phyloP scores from a whole-genome alignment of 2,113 vertebrate species.

The Cyanoderma ruficeps region DNA sequence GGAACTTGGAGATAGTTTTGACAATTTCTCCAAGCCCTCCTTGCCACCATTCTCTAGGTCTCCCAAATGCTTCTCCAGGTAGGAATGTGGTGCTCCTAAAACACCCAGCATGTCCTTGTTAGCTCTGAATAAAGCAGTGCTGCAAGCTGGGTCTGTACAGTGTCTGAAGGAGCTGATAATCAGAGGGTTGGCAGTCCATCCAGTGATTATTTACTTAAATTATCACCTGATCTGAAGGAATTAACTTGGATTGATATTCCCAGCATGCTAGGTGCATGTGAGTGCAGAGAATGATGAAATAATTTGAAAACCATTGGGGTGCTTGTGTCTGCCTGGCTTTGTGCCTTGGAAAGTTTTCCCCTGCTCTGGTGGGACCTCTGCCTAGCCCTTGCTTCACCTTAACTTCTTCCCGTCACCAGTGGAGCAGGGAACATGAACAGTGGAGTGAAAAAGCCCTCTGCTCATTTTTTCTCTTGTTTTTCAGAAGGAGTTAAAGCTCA shows the following conservation, averaged over 20 bases:
- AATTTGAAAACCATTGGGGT: background rate
- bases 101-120: background rate
- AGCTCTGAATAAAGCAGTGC: background rate
- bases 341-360: background rate
- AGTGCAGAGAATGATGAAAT: background rate
- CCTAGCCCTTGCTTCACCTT: background rate
- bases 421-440: background rate
- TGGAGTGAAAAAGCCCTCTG: background rate
- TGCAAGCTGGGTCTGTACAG: background rate
- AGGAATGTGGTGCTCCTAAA: background rate
- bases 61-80: background rate
- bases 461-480: fast-evolving
- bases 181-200: no score
- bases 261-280: background rate
- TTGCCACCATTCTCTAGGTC: background rate
- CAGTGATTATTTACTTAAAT: background rate
- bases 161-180: background rate
- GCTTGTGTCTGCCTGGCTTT: background rate
- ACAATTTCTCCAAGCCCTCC: background rate
- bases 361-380: background rate
- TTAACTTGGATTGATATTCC: background rate
- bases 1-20: background rate
- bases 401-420: fast-evolving
- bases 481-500: background rate
- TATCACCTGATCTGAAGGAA: background rate